Evolutionary conservation across 2,113 vertebrate genomes (phyloP), one percentile per base, ranked within the genome.

Genomic region (Cinclus mexicanus): DNA sequence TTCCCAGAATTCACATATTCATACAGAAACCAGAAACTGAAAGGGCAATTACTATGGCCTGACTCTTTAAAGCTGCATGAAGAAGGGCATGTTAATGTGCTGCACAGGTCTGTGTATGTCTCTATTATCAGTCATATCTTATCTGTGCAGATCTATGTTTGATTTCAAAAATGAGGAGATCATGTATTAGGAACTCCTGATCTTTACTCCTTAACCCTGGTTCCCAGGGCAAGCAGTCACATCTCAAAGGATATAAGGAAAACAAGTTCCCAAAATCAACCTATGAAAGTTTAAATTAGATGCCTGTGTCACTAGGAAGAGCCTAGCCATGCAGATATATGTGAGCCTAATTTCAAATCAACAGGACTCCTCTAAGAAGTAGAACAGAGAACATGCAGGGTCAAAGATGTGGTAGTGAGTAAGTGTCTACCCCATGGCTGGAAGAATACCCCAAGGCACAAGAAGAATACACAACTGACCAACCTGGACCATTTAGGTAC

Each of bases 401-500:
- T 57, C 41, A 50, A 57, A 79, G 33, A 69, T 23, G 47, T 59
- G 59, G 47, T 18, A 44, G 7, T 19, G 25, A 95, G 11, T 10
- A 14, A 42, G 20, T 37, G 63, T n/a, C 37, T 12, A 9, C 5
- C 18, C 64, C n/a, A 47, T 10, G 17, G 46, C 41, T 86, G 15
- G n/a, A 53, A 39, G 35, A 37, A 37, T 37, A 37, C 35, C 13
- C 53, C 14, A 56, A 63, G 12, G 25, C 37, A 93, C 56, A 81
- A 28, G 33, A 80, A 59, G 31, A 92, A 89, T 1, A 46, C 19
- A 89, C 55, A 56, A 0, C 4, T 63, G 57, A 97, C 98, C 97
- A 68, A 99, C 99, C 98, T 98, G 99, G 98, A 92, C 99, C 98
- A 96, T 98, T 98, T 93, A 99, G 98, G 96, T 99, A 99, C 91